Evolutionary conservation across 1,140 invertebrate genomes (phyloP).

Genomic region (Lepidotrigona ventralis): DNA sequence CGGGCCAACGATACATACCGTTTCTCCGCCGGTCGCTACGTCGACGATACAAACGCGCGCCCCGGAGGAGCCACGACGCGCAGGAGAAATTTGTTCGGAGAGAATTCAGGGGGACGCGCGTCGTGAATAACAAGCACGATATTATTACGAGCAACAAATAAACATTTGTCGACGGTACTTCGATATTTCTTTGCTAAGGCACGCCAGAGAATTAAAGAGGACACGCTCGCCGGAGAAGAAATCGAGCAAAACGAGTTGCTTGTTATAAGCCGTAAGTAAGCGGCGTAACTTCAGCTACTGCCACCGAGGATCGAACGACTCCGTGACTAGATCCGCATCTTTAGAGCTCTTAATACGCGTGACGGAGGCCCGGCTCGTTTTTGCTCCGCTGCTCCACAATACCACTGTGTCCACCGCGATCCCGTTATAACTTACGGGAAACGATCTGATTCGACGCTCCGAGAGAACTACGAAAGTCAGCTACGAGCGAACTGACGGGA

Average conservation of each 20-base stretch:
- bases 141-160: conserved; percentile 61
- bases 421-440: conserved; percentile 33
- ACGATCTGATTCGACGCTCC: conserved; percentile 6
- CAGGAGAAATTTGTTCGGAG: conserved; percentile 29
- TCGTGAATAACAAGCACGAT: conserved; percentile 59
- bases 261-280: too few relatives aligned
- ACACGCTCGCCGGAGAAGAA: background rate
- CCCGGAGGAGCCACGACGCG: background rate
- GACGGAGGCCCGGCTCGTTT: background rate
- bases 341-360: conserved; percentile 47
- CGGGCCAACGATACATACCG: conserved; percentile 3
- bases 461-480: too few relatives aligned
- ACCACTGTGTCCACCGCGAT: conserved; percentile 9
- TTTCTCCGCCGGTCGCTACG: background rate
- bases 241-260: conserved; percentile 9
- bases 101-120: conserved; percentile 9
- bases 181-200: conserved; percentile 23
- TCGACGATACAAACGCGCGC: conserved; percentile 38
- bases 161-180: conserved; percentile 30
- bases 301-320: background rate
- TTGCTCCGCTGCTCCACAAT: conserved; percentile 11
- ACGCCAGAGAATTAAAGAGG: background rate
- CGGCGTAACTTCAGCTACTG: conserved; percentile 19
- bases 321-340: conserved; percentile 39
- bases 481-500: background rate